Base-by-base conservation (phyloP, 2,888 invertebrate species). In the Zaprionus lineosus region DNA sequence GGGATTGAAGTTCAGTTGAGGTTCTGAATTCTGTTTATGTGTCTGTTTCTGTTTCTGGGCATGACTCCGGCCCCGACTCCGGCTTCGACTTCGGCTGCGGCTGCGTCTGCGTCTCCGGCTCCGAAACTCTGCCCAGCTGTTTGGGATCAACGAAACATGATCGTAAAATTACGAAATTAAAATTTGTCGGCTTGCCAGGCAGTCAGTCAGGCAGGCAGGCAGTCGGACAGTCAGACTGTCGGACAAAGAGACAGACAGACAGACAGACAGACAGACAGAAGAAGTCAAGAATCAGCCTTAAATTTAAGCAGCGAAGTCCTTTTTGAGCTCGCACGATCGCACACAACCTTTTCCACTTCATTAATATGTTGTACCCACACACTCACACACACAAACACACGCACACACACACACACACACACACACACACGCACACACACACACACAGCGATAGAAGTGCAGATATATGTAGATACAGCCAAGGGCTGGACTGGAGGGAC, bases 301-400 rank as follows among this genome's bases (percentile, higher is more conserved):
- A 24, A 24, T 6, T 24, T 18, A 21, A 21, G 15, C 24, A 31
- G 18, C 36, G 19, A 16, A 51, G 39, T 72, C 73, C 70, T 71
- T 55, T 55, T 55, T 47, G 19, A 31, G 56, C 51, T 53, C 34
- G 48, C 52, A 59, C 53, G 40, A 58, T 34, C 79, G 60, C 58
- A 58, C 65, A 43, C 28, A 57, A 63, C 62, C 62, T 63, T 53
- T 67, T 66, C 51, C 67, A 70, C 62, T 77, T 82, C 82, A 77
- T 82, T 74, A 82, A 62, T 46, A 44, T 29, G 16, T 9, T 26
- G 48, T 18, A 31, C 11, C 41, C 18, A 44, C 8, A 19, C 18
- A 57, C 19, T 21, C 18, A 44, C 11, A 14, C n/a, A 36, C 19
- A n/a, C 2, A 24, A 1, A 18, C 3, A 24, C 1, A 28, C 7